These are phyloP conservation scores for Amiota minor DNA, from an alignment of 2,888 invertebrate species.

Conservation along the genomic window DNA sequence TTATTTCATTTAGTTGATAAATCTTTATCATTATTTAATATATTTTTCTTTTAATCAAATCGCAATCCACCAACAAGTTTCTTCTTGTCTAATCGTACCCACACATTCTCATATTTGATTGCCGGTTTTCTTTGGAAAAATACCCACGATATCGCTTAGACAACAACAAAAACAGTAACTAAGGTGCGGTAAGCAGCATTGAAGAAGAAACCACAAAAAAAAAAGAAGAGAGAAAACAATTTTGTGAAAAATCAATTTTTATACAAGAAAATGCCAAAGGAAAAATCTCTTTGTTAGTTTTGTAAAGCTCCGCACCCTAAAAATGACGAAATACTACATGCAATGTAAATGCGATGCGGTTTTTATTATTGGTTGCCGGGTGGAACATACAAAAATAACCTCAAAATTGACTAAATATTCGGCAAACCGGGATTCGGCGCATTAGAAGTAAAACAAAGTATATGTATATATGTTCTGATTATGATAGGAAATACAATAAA, in stretches of 20 bases:
- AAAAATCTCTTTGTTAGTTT: not conserved
- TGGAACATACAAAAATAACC: constrained; percentile 48
- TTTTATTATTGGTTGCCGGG: constrained; percentile 32
- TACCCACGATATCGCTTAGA: not conserved
- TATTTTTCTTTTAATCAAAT: not conserved
- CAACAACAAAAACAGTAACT: too few species aligned
- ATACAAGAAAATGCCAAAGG: constrained; percentile 4
- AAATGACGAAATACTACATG: constrained; percentile 11
- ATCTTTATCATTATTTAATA: too few species aligned
- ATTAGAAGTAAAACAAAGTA: too few species aligned
- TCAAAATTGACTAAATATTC: constrained; percentile 39
- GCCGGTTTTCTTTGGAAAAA: not conserved
- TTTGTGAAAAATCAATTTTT: constrained; percentile 35
- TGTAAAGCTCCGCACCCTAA: constrained; percentile 26
- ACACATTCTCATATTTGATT: constrained; percentile 1
- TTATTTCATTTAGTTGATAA: too few species aligned
- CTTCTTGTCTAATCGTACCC: not conserved
- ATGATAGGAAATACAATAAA: constrained; percentile 53
- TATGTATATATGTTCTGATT: too few species aligned
- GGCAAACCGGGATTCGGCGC: constrained; percentile 14
- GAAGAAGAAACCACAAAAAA: constrained; percentile 5
- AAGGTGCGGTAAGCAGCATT: not conserved
- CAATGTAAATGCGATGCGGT: not conserved
- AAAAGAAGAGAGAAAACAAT: constrained; percentile 2
- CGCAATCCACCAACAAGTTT: not conserved